Percentiles rank a stretch among this genome's conserved stretches.
These are phyloP conservation scores for Solen grandis DNA, from an alignment of 1,140 invertebrate genomes.

Conservation along the genomic window DNA sequence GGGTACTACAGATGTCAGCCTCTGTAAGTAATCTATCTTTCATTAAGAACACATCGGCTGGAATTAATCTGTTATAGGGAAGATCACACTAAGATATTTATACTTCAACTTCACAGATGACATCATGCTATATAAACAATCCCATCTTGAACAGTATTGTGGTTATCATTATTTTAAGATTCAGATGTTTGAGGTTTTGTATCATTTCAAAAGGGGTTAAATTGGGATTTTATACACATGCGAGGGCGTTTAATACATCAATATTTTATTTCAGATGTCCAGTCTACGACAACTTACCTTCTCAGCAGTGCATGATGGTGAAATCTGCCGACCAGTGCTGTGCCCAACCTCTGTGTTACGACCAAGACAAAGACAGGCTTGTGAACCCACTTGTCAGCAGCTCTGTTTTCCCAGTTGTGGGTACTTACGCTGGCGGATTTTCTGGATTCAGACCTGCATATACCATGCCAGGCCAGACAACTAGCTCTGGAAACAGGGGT, in stretches of 20 bases:
- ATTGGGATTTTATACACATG: too few species aligned
- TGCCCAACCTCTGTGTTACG: constrained; percentile 48
- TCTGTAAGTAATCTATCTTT: constrained; percentile 54
- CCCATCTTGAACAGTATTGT: too few species aligned
- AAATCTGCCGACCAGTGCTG: constrained; percentile 47
- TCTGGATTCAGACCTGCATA: constrained; percentile 38
- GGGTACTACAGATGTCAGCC: constrained; percentile 66
- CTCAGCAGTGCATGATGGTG: constrained; percentile 47
- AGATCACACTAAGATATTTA: too few species aligned
- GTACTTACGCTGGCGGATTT: constrained; percentile 32
- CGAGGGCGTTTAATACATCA: too few species aligned
- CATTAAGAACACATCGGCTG: too few species aligned
- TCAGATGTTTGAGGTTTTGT: too few species aligned
- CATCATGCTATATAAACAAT: too few species aligned
- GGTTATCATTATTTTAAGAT: too few species aligned
- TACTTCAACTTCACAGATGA: too few species aligned
- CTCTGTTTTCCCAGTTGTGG: constrained; percentile 54
- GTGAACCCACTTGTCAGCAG: constrained; percentile 38
- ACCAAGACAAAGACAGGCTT: constrained; percentile 26
- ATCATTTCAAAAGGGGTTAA: too few species aligned
- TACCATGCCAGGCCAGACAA: constrained; percentile 19
- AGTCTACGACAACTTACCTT: constrained; percentile 65
- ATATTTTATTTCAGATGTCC: constrained; percentile 67
- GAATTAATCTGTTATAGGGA: too few species aligned
- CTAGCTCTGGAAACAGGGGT: too few species aligned